Conservation (phyloP, 2,888 invertebrate species). For the Leucophora obtusa region DNA sequence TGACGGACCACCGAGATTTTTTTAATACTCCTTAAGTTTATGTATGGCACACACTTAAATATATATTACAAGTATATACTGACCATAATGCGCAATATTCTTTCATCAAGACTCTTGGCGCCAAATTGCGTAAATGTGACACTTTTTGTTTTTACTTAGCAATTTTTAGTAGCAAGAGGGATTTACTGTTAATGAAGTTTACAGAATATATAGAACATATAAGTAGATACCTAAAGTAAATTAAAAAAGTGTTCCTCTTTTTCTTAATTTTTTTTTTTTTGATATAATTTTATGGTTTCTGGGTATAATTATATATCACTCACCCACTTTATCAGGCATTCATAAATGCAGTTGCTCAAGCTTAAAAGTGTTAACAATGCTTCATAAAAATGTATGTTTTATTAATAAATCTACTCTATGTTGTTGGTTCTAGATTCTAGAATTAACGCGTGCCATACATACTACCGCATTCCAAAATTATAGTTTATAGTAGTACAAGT, state of each 20-base stretch:
- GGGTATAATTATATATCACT: neutral
- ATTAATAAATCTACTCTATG: conserved; percentile 34
- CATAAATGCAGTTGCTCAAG: conserved; percentile 48
- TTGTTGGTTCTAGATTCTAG: conserved; percentile 12
- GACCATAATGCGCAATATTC: conserved; percentile 45
- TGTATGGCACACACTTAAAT: neutral
- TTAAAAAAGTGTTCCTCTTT: neutral
- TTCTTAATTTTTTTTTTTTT: neutral
- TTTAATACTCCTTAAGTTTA: neutral
- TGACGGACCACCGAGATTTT: conserved; percentile 31
- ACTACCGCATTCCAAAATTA: conserved; percentile 51
- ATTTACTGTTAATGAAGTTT: conserved; percentile 48
- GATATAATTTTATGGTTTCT: neutral
- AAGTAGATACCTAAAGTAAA: neutral
- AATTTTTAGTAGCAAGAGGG: conserved; percentile 18
- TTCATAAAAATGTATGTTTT: conserved; percentile 25
- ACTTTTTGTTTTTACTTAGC: conserved; percentile 40
- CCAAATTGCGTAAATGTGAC: conserved; percentile 54
- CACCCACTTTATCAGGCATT: conserved; percentile 6
- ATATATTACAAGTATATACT: neutral
- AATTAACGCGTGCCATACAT: conserved; percentile 35
- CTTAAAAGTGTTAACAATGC: conserved; percentile 57
- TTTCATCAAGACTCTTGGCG: conserved; percentile 61
- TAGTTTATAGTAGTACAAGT: neutral
- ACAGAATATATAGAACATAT: neutral